A percentile compares a stretch with the other conserved stretches of the same genome.
These are phyloP conservation scores for Sipha maydis DNA, from an alignment of 2,888 invertebrate genomes.

Conservation along the genomic window DNA sequence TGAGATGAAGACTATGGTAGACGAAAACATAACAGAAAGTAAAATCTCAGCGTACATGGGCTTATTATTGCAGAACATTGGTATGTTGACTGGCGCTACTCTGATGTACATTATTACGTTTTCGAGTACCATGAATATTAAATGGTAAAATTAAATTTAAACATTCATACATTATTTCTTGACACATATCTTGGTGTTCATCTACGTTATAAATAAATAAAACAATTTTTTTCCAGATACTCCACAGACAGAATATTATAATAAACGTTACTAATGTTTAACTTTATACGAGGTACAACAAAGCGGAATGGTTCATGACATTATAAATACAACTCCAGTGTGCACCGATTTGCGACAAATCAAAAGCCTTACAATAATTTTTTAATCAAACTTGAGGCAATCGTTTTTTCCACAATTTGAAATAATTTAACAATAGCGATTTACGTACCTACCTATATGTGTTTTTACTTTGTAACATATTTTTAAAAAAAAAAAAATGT, in stretches of 20 bases:
- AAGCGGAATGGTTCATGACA: background rate
- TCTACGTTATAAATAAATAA: background rate
- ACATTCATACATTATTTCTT: too few species aligned
- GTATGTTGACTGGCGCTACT: constrained; percentile 68
- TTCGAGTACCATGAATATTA: background rate
- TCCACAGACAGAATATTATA: background rate
- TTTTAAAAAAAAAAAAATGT: background rate
- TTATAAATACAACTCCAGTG: background rate
- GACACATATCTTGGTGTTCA: background rate
- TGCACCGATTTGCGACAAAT: background rate
- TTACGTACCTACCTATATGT: background rate
- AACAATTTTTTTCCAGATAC: background rate
- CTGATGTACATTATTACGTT: constrained; percentile 67
- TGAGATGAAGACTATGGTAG: constrained; percentile 69
- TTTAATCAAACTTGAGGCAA: too few species aligned
- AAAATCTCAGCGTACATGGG: constrained; percentile 67
- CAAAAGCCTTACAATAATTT: background rate
- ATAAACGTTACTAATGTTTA: background rate
- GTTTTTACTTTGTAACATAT: background rate
- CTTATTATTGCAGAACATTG: constrained; percentile 69
- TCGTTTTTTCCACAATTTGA: background rate
- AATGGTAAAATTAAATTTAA: constrained; percentile 4
- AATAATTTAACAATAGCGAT: background rate
- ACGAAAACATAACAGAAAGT: constrained; percentile 68
- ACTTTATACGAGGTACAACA: background rate